These are phyloP conservation scores for Cosmopolites sordidus DNA, from an alignment of 2,888 invertebrate species.

Conservation along the genomic window DNA sequence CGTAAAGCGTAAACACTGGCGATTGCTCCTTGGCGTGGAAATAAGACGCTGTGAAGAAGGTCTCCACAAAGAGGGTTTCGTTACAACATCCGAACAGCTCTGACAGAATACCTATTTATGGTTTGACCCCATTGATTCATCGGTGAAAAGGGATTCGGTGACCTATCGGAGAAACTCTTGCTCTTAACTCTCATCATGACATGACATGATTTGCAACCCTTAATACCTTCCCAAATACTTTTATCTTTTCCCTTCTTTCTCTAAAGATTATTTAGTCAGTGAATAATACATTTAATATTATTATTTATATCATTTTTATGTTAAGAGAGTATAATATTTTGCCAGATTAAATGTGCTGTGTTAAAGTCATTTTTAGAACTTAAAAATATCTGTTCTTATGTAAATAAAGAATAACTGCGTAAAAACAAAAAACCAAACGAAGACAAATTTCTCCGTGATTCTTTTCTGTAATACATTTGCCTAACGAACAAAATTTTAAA, in stretches of 20 bases:
- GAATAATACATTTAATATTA: too few species aligned
- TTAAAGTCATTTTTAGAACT: too few species aligned
- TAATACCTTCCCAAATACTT: constrained; percentile 16
- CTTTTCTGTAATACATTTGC: too few species aligned
- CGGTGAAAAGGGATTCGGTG: constrained; percentile 38
- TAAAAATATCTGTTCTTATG: too few species aligned
- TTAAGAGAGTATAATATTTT: too few species aligned
- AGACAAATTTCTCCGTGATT: too few species aligned
- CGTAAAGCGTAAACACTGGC: constrained; percentile 35
- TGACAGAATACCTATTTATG: constrained; percentile 42
- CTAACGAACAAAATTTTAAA: too few species aligned
- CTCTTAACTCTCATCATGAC: constrained; percentile 24
- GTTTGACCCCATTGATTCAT: constrained; percentile 41
- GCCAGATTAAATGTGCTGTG: too few species aligned
- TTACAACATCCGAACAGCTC: constrained; percentile 31
- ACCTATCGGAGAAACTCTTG: constrained; percentile 33
- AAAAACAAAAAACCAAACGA: too few species aligned
- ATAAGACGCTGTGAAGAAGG: constrained; percentile 35
- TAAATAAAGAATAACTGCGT: too few species aligned
- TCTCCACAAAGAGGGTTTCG: constrained; percentile 31
- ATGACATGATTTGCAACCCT: constrained; percentile 25
- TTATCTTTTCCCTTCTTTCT: neutral
- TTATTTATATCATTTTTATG: too few species aligned
- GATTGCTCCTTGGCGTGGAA: constrained; percentile 38
- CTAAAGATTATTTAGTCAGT: neutral